Evolutionary conservation across 2,888 invertebrate species (phyloP), one percentile per base, ranked within the genome.

Genomic region (Amblyteles armatorius): DNA sequence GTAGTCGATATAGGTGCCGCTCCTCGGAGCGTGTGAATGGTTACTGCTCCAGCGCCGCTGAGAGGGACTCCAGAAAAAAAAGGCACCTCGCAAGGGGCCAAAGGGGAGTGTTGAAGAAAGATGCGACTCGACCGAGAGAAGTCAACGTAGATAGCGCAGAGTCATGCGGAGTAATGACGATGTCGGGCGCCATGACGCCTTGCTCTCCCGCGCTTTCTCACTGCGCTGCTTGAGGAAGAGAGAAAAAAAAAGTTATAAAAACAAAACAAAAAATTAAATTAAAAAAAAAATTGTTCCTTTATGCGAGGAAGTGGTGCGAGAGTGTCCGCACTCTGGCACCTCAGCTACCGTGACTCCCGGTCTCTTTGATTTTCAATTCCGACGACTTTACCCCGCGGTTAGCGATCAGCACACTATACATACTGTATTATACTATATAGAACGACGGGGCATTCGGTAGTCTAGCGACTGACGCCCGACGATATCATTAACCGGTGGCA

Each of bases 161-260:
- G 93, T 93, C 93, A 93, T 93, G 92, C 91, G 90, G 90, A 89
- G 91, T 93, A 93, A 93, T 93, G 93, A 93, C 91, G 92, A 57
- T 74, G 74, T 90, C 90, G 87, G 90, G 88, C 90, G 88, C 88
- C 90, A 89, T 90, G 90, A 90, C 90, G 90, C 90, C 88, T 87
- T 86, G 78, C 78, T 73, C 68, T 60, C 36, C 69, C 50, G 60
- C 67, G 72, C 73, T 52, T 83, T 79, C 77, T 81, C 82, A 67
- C 84, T 81, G 60, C 22, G 73, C 6, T 16, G 72, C 72, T 65
- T 65, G 68, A 74, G 22, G 72, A 16, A 22, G 40, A 72, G 48
- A 63, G 26, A 13, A 19, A 19, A n/a, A 52, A n/a, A 52, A 74
- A 36, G 13, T 55, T 57, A 29, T 79, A 82, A 63, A 72, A 82